Evolutionary conservation across 2,888 invertebrate genomes (phyloP), one percentile per base, ranked within the genome.

Genomic region (Drosophila picticornis): DNA sequence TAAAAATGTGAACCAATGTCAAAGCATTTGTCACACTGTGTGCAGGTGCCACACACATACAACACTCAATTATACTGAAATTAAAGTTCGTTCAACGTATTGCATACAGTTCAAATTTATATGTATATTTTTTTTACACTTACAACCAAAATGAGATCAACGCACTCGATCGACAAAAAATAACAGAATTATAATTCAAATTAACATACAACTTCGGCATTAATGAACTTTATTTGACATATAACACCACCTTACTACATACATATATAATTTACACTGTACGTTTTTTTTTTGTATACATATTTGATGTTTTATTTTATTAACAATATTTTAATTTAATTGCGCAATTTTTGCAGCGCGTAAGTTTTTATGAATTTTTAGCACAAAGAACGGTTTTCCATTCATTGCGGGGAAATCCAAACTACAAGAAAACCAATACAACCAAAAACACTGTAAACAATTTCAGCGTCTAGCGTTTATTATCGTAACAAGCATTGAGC

Each of bases 401-500:
- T 52, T 43, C 51, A 50, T 62, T 46, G 38, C 77, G 61, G 48
- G 52, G 50, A 65, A 71, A 77, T 60, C 46, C 38, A 48, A 25
- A 63, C 63, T 70, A 50, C 58, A 58, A 58, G 57, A 25, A 32
- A 40, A 76, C 58, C 58, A 60, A 57, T 53, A 36, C 31, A 51
- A 77, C 58, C 27, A 52, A 77, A 53, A 62, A 70, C 62, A 77
- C 65, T 72, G 66, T 76, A 55, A 53, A 66, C 70, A 67, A 71
- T 74, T 75, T 76, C 65, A 82, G 77, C 77, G 78, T 79, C 91
- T 84, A 72, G 91, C 58, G 91, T 92, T 90, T 91, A 92, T 92
- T 92, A 92, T 92, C 91, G 91, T 91, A 82, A 77, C 68, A 90
- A 87, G 89, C 90, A 83, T 69, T 83, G 89, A 90, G 90, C 89